These are phyloP conservation scores for Atractosteus spatula DNA, from an alignment of 2,113 vertebrate species.

Conservation along the genomic window DNA sequence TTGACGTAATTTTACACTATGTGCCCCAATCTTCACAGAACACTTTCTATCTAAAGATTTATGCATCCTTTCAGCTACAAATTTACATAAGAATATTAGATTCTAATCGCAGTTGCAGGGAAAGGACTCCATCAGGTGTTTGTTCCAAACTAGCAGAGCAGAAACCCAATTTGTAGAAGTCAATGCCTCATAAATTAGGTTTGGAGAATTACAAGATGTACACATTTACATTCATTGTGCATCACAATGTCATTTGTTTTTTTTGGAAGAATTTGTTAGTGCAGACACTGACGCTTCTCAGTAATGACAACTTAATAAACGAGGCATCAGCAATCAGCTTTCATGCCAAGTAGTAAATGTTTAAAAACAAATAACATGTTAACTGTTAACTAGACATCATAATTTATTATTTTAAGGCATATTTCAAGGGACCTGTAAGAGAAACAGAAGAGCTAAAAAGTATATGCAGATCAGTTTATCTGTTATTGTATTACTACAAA, in stretches of 20 bases:
- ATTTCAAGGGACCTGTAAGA: too few relatives aligned
- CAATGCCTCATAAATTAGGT: slow-evolving; percentile 40
- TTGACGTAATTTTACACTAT: slow-evolving; percentile 28
- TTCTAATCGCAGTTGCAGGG: neutral
- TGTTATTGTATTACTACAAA: too few relatives aligned
- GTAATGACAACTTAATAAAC: neutral
- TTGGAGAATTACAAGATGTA: slow-evolving; percentile 22
- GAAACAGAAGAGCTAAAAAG: too few relatives aligned
- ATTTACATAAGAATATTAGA: neutral
- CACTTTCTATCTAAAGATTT: slow-evolving; percentile 3
- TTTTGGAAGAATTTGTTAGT: slow-evolving; percentile 13
- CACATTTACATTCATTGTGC: slow-evolving; percentile 32
- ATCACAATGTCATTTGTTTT: slow-evolving; percentile 31
- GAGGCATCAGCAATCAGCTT: slow-evolving; percentile 1
- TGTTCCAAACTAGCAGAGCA: slow-evolving; percentile 34
- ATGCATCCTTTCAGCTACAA: neutral
- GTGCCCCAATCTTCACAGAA: slow-evolving; percentile 5
- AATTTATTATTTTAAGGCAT: too few relatives aligned
- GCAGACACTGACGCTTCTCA: slow-evolving; percentile 13
- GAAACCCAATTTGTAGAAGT: slow-evolving; percentile 35
- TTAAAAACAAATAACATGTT: neutral
- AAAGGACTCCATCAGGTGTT: slow-evolving; percentile 34
- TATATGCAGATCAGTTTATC: too few relatives aligned
- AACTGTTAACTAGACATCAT: neutral
- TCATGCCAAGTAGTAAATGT: slow-evolving; percentile 1